Evolutionary conservation across 2,797 vertebrate genomes (phyloP), one percentile per base, ranked within the genome.

Genomic region (Gobionotothen gibberifrons): DNA sequence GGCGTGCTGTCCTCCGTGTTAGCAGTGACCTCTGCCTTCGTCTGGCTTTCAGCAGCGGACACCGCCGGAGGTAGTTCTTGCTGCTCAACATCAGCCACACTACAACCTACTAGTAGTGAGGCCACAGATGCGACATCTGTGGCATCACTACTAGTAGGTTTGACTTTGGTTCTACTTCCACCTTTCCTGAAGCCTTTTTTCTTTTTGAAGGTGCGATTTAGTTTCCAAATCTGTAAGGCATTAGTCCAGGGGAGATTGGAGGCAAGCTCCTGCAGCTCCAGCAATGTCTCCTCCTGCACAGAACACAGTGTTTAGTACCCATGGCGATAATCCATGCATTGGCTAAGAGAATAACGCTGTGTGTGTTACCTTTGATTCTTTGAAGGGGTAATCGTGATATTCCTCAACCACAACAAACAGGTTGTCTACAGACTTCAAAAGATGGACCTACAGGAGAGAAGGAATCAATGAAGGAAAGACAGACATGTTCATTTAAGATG

Each of bases 371-470:
- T 99, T 99, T 48, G 86, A 95, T 60, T 95, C 95, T 92, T 97
- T 96, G 80, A 99, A 99, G 1, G 92, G 91, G 60, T 96, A 99
- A 78, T 96, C 93, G 58, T 94, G 93, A 90, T 96, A 96, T 61
- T 97, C 95, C 54, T 97, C 88, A 70, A 99, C 95, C 11, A 99
- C 96, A 48, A 99, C 98, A 92, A 98, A 99, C 48, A 99, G 90
- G 78, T 99, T 99, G 90, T 99, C 98, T 83, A 99, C 96, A 40
- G 97, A 99, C 78, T 95, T 94, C 36, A 99, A 90, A 9, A 89
- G 96, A 87, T 99, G 98, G 72, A 98, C 97, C 98, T 99, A 9
- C 15, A 69, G 46, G 2, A 7, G 62, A 1, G 2, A 7, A 61
- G 1, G 5, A 70, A 70, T 0, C 2, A 66, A 2, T 29, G 11